These are phyloP conservation scores for Promerops cafer DNA, from an alignment of 2,113 vertebrate genomes.

Conservation along the genomic window DNA sequence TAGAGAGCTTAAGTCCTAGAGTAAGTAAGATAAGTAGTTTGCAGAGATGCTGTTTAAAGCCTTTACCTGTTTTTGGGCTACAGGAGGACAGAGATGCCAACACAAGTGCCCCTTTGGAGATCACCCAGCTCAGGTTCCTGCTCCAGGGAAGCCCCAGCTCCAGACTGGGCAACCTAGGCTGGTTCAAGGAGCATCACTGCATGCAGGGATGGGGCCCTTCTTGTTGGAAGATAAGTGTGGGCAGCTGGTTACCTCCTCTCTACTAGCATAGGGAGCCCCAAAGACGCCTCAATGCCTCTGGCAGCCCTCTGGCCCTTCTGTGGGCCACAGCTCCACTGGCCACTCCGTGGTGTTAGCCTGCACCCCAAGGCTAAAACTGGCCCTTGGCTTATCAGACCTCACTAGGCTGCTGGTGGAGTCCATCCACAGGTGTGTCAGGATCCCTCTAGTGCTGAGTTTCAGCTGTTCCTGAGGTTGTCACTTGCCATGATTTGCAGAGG, in stretches of 20 bases:
- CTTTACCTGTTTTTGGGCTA: neutral
- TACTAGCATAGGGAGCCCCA: neutral
- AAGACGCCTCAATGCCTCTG: neutral
- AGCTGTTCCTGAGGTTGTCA: neutral
- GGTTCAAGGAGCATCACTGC: neutral
- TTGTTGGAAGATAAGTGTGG: accelerated
- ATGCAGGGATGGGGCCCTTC: neutral
- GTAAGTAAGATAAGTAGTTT: neutral
- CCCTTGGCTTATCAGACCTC: neutral
- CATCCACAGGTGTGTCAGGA: neutral
- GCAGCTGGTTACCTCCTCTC: neutral
- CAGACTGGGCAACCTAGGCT: accelerated
- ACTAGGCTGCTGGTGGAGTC: neutral
- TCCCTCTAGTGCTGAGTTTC: neutral
- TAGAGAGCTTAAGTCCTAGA: neutral
- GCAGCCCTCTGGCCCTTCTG: neutral
- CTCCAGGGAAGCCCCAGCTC: neutral
- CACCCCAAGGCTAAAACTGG: neutral
- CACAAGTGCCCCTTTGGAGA: neutral
- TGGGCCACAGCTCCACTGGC: neutral
- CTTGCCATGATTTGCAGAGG: neutral
- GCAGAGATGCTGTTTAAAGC: neutral
- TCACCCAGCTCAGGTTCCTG: neutral
- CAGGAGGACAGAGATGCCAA: neutral
- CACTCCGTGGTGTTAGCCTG: neutral